A percentile compares a stretch with the other conserved stretches of the same genome.
These are phyloP conservation scores for Spicauda simplicius DNA, from an alignment of 2,888 invertebrate genomes.

Conservation along the genomic window DNA sequence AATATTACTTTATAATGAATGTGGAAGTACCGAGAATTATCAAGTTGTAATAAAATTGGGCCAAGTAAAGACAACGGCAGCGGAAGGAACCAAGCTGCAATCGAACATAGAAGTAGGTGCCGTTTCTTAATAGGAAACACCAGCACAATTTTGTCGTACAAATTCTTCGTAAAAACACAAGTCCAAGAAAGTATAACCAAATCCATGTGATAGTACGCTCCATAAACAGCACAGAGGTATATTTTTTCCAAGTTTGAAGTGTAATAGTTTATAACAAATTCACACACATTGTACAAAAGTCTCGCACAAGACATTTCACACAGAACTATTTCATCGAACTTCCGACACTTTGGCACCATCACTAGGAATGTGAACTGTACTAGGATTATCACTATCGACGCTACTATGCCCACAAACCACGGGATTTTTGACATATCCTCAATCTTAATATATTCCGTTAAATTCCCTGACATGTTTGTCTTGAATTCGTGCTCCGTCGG, in stretches of 20 bases:
- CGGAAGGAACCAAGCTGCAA: slow-evolving; percentile 53
- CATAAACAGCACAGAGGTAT: slow-evolving; percentile 43
- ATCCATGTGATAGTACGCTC: slow-evolving; percentile 59
- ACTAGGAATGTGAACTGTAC: slow-evolving; percentile 53
- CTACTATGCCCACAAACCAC: slow-evolving; percentile 56
- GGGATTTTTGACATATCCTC: slow-evolving; percentile 41
- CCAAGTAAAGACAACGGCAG: slow-evolving; percentile 55
- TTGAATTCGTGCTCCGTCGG: background rate
- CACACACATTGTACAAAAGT: slow-evolving; percentile 54
- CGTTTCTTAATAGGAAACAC: slow-evolving; percentile 54
- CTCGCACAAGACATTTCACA: slow-evolving; percentile 60
- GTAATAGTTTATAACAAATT: slow-evolving; percentile 48
- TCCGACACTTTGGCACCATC: slow-evolving; percentile 54
- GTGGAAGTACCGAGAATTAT: slow-evolving; percentile 39
- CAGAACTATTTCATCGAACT: slow-evolving; percentile 62
- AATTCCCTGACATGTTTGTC: background rate
- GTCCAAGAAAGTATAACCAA: slow-evolving; percentile 61
- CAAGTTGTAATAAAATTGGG: slow-evolving; percentile 43
- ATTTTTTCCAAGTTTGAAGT: slow-evolving; percentile 13
- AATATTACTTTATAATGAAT: slow-evolving; percentile 51
- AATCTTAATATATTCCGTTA: background rate
- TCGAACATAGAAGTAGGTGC: slow-evolving; percentile 48
- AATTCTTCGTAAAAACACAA: slow-evolving; percentile 65
- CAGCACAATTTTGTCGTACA: slow-evolving; percentile 65
- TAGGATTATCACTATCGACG: slow-evolving; percentile 53